These are phyloP conservation scores for Cercocebus atys DNA, from an alignment of 2,113 vertebrate species.

Conservation along the genomic window DNA sequence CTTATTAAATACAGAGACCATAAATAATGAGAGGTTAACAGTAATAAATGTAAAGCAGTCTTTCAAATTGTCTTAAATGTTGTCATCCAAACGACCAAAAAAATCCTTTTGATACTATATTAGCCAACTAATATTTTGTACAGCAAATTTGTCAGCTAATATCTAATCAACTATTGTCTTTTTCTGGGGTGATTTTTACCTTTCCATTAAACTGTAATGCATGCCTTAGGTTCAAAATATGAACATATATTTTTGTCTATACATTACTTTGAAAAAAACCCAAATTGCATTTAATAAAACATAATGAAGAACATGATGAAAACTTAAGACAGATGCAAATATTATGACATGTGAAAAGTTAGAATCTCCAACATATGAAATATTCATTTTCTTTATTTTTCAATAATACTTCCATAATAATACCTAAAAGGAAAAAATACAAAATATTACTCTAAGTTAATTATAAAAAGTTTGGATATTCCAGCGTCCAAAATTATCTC, in stretches of 20 bases:
- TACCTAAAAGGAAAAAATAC: neutral
- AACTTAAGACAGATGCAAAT: neutral
- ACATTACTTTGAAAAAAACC: neutral
- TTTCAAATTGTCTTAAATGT: conserved; percentile 7
- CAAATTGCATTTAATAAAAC: neutral
- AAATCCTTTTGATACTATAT: neutral
- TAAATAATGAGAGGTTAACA: neutral
- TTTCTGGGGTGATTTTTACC: neutral
- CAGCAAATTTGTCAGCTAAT: neutral
- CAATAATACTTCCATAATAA: neutral
- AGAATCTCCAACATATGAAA: neutral
- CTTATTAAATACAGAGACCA: neutral
- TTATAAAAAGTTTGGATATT: neutral
- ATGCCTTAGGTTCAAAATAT: neutral
- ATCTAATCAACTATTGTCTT: neutral
- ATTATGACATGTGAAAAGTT: neutral
- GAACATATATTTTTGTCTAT: neutral
- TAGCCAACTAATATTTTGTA: neutral
- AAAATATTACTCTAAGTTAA: neutral
- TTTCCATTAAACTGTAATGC: neutral
- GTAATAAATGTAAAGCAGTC: neutral
- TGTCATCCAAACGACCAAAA: neutral
- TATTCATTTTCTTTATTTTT: neutral
- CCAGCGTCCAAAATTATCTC: neutral
- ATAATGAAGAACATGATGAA: neutral